Conservation (phyloP, 1,140 invertebrate genomes). For the Ganaspis sp. region DNA sequence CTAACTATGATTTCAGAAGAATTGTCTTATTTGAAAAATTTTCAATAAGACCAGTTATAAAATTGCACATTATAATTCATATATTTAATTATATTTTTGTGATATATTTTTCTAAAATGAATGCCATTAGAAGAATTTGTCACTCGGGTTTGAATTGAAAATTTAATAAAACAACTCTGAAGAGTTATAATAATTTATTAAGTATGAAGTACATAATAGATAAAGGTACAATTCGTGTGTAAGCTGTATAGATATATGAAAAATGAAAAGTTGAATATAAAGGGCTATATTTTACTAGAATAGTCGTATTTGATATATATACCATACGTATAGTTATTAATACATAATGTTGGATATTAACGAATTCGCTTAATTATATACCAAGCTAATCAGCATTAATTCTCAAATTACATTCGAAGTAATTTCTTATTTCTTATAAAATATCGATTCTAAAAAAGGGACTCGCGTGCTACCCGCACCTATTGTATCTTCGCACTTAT, state of each 20-base stretch:
- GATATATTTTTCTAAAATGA: no score
- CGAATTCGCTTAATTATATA: conserved; percentile 17
- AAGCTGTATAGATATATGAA: conserved; percentile 63
- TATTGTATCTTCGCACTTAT: conserved; percentile 13
- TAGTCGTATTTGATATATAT: conserved; percentile 35
- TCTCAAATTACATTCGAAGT: conserved; percentile 11
- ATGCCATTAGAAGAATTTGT: no score
- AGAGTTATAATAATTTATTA: conserved; percentile 59
- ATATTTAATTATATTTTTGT: no score
- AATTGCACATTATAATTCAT: no score
- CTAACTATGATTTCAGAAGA: no score
- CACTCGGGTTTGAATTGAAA: no score
- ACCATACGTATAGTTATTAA: not conserved
- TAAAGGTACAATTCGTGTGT: conserved; percentile 52
- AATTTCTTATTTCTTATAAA: conserved; percentile 27
- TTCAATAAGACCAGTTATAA: no score
- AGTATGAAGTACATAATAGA: conserved; percentile 61
- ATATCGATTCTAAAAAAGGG: conserved; percentile 23
- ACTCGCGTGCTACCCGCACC: conserved; percentile 27
- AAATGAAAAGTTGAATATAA: conserved; percentile 63
- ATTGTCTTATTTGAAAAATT: no score
- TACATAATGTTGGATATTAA: conserved; percentile 40
- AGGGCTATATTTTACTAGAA: conserved; percentile 62
- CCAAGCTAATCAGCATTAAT: conserved; percentile 6
- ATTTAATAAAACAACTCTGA: conserved; percentile 68